These are phyloP conservation scores for Synanthedon tipuliformis DNA, from an alignment of 2,888 invertebrate genomes.

Conservation along the genomic window DNA sequence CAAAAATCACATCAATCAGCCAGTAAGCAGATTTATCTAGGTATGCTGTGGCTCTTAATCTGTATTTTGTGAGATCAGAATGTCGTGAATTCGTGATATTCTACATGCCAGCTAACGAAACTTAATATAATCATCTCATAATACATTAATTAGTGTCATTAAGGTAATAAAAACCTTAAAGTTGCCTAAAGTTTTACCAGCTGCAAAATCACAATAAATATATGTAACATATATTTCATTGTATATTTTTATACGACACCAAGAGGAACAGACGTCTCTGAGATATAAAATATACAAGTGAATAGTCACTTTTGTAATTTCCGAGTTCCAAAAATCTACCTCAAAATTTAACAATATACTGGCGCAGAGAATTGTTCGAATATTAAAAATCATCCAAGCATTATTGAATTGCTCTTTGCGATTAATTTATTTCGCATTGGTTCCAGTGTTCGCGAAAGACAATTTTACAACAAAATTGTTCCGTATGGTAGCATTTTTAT, in stretches of 20 bases:
- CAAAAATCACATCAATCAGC: too few species aligned
- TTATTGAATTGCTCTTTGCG: conserved; percentile 58
- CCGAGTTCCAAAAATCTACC: conserved; percentile 29
- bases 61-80: too few species aligned
- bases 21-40: too few species aligned
- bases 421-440: conserved; percentile 31
- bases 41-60: too few species aligned
- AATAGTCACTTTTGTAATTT: not conserved
- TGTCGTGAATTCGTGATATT: too few species aligned
- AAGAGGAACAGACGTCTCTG: not conserved
- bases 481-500: too few species aligned
- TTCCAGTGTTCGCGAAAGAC: conserved; percentile 16
- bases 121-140: too few species aligned
- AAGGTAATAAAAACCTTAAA: too few species aligned
- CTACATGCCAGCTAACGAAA: too few species aligned
- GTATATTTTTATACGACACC: conserved; percentile 3
- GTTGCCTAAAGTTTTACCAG: conserved; percentile 11
- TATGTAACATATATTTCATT: too few species aligned
- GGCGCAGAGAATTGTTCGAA: conserved; percentile 46
- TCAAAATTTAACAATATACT: conserved; percentile 46
- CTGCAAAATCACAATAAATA: conserved; percentile 27
- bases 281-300: not conserved
- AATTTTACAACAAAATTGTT: too few species aligned
- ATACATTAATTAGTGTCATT: too few species aligned
- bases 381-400: conserved; percentile 65